phyloP scores from a whole-genome alignment of 2,113 vertebrate genomes.

The Polyodon spathula region DNA sequence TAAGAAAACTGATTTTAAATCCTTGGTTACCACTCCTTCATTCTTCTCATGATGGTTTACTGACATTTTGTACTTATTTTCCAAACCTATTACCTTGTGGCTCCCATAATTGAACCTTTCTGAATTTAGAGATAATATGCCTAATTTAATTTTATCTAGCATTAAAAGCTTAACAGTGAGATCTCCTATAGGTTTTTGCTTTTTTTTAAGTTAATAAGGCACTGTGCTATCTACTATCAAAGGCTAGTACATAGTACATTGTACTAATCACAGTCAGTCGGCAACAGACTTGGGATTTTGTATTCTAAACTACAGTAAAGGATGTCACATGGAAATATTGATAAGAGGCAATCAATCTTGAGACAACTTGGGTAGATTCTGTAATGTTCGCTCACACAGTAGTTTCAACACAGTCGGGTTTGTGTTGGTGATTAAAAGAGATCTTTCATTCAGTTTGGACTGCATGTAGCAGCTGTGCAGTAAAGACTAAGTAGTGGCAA shows the following conservation, averaged over 20 bases:
- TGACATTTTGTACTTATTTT: too few species aligned
- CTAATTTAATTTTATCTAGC: too few species aligned
- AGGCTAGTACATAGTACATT: background rate
- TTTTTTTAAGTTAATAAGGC: too few species aligned
- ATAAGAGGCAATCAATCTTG: background rate
- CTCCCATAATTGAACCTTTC: too few species aligned
- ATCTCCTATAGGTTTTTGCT: too few species aligned
- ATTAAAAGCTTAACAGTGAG: too few species aligned
- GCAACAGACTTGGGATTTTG: background rate
- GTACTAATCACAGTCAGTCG: background rate
- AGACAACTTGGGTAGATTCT: background rate
- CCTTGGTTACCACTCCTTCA: too few species aligned
- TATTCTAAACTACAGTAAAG: background rate
- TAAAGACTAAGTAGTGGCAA: slow-evolving; percentile 5
- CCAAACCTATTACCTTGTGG: too few species aligned
- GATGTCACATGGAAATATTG: background rate
- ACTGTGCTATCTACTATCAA: background rate
- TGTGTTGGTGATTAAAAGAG: slow-evolving; percentile 2
- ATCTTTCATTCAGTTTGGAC: background rate
- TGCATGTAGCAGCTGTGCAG: slow-evolving; percentile 5
- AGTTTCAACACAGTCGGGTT: background rate
- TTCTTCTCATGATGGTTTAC: too few species aligned
- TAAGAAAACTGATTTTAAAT: too few species aligned
- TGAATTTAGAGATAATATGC: too few species aligned
- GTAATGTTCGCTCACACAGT: background rate